Conservation (phyloP, 2,888 invertebrate genomes). For the Cataglyphis rosenhaueri region DNA sequence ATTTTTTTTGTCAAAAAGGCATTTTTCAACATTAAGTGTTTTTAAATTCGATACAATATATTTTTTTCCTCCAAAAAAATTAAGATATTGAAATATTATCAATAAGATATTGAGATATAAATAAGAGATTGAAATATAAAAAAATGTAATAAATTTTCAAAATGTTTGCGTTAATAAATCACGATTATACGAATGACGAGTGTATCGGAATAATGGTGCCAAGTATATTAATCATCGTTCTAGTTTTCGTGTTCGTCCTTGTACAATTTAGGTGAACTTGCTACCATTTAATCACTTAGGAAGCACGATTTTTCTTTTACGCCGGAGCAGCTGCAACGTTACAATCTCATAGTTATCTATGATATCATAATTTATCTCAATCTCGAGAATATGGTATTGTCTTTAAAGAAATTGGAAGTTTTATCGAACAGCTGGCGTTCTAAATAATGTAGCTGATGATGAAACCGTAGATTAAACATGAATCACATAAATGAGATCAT, state of each 20-base stretch:
- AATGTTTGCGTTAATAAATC: neutral
- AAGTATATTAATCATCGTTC: conserved; percentile 30
- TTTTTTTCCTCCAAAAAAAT: neutral
- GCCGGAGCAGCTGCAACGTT: conserved; percentile 50
- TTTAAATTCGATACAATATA: neutral
- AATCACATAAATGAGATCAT: conserved; percentile 45
- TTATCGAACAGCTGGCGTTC: conserved; percentile 47
- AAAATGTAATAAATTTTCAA: conserved; percentile 3
- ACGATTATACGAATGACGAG: neutral
- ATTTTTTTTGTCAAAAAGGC: neutral
- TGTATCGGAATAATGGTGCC: conserved; percentile 9
- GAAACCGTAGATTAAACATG: conserved; percentile 47
- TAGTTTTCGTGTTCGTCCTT: conserved; percentile 3
- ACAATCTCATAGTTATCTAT: conserved; percentile 36
- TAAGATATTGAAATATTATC: no score
- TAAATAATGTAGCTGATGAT: conserved; percentile 37
- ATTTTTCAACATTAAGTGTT: neutral
- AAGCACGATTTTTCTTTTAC: conserved; percentile 43
- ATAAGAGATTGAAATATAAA: neutral
- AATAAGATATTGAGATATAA: no score
- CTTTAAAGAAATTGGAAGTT: conserved; percentile 42
- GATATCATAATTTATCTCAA: conserved; percentile 56
- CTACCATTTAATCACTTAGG: conserved; percentile 47
- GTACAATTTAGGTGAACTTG: conserved; percentile 37
- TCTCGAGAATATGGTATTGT: conserved; percentile 48